Evolutionary conservation across 2,113 vertebrate genomes (phyloP).

Genomic region (Oxygymnocypris stewartii): DNA sequence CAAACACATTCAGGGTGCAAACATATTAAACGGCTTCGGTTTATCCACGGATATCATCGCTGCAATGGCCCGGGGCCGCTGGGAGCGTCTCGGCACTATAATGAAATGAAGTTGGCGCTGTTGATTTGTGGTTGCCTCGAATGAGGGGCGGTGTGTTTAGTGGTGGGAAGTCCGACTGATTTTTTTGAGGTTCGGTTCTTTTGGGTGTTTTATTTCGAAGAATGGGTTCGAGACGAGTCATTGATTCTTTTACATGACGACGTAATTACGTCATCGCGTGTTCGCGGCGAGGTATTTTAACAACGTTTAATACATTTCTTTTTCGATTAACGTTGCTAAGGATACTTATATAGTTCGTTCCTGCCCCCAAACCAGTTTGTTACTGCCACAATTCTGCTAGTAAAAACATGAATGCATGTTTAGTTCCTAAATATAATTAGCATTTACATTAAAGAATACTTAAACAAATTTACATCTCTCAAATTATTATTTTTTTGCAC

Average conservation of each 20-base stretch:
- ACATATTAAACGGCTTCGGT: background rate
- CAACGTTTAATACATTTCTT: background rate
- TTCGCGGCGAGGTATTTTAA: background rate
- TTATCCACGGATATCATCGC: background rate
- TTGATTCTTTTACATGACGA: background rate
- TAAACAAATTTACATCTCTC: background rate
- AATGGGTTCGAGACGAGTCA: background rate
- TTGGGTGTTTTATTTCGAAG: background rate
- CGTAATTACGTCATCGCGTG: background rate
- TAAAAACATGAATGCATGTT: background rate
- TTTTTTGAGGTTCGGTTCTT: background rate
- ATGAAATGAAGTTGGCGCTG: slow-evolving; percentile 39
- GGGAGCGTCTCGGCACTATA: background rate
- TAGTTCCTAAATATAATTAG: background rate
- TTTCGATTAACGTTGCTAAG: background rate
- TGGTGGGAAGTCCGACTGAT: background rate
- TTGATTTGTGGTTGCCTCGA: slow-evolving; percentile 26
- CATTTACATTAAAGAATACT: background rate
- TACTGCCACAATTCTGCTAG: background rate
- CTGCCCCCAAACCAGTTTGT: background rate
- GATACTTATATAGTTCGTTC: background rate
- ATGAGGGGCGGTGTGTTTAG: background rate
- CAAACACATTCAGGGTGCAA: background rate
- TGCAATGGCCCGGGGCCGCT: background rate
- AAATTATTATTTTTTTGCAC: background rate